These are phyloP conservation scores for Ptychadena robeensis DNA, from an alignment of 2,797 vertebrate species.

Conservation along the genomic window DNA sequence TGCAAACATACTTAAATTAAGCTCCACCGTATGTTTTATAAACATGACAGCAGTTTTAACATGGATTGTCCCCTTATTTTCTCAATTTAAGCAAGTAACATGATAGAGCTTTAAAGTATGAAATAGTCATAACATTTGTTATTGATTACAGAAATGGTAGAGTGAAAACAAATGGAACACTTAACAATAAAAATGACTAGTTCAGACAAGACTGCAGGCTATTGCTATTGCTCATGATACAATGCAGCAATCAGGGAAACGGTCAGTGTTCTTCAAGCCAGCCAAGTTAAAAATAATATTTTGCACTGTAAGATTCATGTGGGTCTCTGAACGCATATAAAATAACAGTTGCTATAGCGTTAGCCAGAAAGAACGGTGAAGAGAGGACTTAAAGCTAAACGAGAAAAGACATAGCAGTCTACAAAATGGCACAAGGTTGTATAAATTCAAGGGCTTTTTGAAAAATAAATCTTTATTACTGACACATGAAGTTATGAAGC, in stretches of 20 bases:
- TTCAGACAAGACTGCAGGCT: not conserved
- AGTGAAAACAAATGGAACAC: slow-evolving; percentile 20
- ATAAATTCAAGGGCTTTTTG: slow-evolving; percentile 30
- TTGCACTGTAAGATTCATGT: slow-evolving; percentile 48
- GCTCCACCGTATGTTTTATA: not conserved
- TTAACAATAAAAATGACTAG: slow-evolving; percentile 7
- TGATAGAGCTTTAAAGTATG: not conserved
- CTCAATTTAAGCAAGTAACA: not conserved
- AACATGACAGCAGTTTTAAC: not conserved
- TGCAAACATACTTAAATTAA: not conserved
- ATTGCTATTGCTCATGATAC: slow-evolving; percentile 33
- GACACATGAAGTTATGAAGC: slow-evolving; percentile 4
- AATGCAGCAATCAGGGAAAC: slow-evolving; percentile 18
- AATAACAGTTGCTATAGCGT: slow-evolving; percentile 19
- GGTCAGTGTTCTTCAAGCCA: not conserved
- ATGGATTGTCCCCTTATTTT: not conserved
- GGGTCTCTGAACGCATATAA: slow-evolving; percentile 30
- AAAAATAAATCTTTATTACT: slow-evolving; percentile 51
- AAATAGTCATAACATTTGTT: not conserved
- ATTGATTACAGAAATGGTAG: not conserved
- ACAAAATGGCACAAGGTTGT: slow-evolving; percentile 8
- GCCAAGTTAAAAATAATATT: slow-evolving; percentile 26
- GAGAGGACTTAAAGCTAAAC: slow-evolving; percentile 27
- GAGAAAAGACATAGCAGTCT: slow-evolving; percentile 1
- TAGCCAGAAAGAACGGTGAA: slow-evolving; percentile 32